Base-by-base conservation (phyloP, 2,797 vertebrate species). In the Phoeniculus purpureus region DNA sequence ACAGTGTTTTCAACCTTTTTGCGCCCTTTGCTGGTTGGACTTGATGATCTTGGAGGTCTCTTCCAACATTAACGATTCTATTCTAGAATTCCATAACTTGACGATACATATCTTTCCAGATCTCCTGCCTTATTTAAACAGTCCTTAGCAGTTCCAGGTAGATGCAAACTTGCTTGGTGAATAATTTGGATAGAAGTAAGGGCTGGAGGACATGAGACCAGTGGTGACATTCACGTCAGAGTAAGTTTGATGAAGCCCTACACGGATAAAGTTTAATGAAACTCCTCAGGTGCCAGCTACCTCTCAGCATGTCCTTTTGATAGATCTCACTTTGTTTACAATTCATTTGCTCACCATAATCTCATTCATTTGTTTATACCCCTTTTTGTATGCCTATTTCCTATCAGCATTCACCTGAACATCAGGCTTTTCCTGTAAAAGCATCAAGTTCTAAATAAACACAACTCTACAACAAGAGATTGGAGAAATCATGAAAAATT, bases 351-450 rank as follows among this genome's bases (percentile, higher is more conserved):
- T 55, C 6, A 1, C 15, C 9, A 66, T 15, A 55, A 62, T 73
- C 25, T 64, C 26, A 16, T 88, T 89, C 88, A 93, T 81, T 68
- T 77, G 50, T 40, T 89, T 73, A 83, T 52, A 61, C 92, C 80
- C 40, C 4, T 0, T 22, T 91, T 84, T 34, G 71, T 20, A 15
- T 1, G 58, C 48, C 68, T 19, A 34, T 55, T 89, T 78, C 64
- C 76, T 88, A 80, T 81, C 91, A 81, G 67, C 37, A 0, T 25
- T 54, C 12, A 13, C 67, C 61, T 88, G 86, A 95, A 92, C 83
- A 80, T 86, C 90, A 93, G 17, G 32, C 12, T 37, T 94, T 96
- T 87, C 56, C 75, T 92, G 75, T 55, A 84, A 85, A 68, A 3
- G 9, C 11, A 27, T 14, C 71, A 81, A 70, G 54, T 87, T 92